Evolutionary conservation across 1,140 invertebrate species (phyloP).

Genomic region (Eurosta solidaginis): DNA sequence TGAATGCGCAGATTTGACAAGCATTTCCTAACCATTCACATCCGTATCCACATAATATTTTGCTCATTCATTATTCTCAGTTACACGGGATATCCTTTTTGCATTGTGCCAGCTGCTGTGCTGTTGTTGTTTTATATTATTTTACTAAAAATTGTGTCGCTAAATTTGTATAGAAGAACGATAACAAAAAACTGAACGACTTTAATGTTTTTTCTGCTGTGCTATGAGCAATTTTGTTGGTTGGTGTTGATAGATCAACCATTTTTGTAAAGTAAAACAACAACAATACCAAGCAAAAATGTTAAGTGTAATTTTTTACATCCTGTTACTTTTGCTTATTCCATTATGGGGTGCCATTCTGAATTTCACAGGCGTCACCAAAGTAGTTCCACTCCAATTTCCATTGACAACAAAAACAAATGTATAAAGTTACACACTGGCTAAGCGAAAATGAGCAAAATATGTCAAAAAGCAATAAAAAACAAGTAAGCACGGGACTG

Average conservation of each 20-base stretch:
- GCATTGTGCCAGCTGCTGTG: neutral
- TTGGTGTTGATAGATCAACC: neutral
- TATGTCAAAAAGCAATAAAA: conserved; percentile 23
- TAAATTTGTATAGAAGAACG: conserved; percentile 3
- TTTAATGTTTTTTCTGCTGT: conserved; percentile 11
- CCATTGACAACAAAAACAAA: too few species aligned
- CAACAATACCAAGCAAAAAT: neutral
- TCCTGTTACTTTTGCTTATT: neutral
- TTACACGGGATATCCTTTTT: neutral
- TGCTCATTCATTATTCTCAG: neutral
- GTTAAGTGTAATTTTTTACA: conserved; percentile 21
- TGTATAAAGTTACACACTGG: neutral
- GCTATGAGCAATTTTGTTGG: neutral
- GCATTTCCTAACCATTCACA: conserved; percentile 19
- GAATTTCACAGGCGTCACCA: conserved; percentile 11
- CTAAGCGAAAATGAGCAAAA: conserved; percentile 7
- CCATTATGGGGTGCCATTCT: conserved; percentile 16
- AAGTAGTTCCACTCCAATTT: neutral
- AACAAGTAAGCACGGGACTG: too few species aligned
- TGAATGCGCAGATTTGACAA: neutral
- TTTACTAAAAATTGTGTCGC: neutral
- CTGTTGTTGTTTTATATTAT: neutral
- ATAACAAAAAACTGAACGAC: too few species aligned
- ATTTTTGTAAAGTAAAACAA: neutral
- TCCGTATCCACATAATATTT: neutral